Percentiles rank a stretch among this genome's conserved stretches.
Conservation (phyloP, 2,797 vertebrate species). For the Masticophis lateralis region DNA sequence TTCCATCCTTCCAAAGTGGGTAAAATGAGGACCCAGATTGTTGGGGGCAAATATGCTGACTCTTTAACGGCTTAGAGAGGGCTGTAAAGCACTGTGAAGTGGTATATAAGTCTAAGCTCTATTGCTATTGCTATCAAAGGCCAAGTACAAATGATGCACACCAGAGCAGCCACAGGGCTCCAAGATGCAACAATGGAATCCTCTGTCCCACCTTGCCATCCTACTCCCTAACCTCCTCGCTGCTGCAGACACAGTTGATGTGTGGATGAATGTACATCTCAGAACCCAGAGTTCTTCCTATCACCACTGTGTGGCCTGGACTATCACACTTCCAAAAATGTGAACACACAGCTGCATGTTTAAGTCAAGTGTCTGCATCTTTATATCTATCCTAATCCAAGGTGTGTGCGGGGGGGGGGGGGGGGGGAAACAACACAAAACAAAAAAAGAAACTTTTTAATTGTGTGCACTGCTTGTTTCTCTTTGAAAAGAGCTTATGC, state of each 20-base stretch:
- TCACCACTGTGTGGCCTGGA: not conserved
- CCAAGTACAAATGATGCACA: not conserved
- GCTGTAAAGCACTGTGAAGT: too few species aligned
- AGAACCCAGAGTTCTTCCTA: not conserved
- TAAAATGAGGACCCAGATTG: too few species aligned
- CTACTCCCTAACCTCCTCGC: not conserved
- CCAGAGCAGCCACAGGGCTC: not conserved
- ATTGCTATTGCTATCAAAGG: not conserved
- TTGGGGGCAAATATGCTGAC: too few species aligned
- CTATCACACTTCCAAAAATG: not conserved
- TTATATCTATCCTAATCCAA: not conserved
- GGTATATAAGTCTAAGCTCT: too few species aligned
- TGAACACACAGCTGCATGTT: not conserved
- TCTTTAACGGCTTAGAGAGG: too few species aligned
- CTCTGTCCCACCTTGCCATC: not conserved
- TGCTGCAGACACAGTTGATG: not conserved
- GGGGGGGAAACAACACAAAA: not conserved
- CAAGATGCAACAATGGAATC: not conserved
- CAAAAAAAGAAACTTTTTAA: not conserved
- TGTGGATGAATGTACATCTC: not conserved
- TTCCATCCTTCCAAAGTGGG: too few species aligned
- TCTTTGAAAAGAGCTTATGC: not conserved
- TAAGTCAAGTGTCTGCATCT: not conserved
- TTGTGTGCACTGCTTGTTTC: not conserved
- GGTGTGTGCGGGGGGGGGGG: too few species aligned